Percentiles rank a stretch among this genome's conserved stretches.
phyloP scores from a whole-genome alignment of 2,113 vertebrate genomes.

The Tragelaphus buxtoni region DNA sequence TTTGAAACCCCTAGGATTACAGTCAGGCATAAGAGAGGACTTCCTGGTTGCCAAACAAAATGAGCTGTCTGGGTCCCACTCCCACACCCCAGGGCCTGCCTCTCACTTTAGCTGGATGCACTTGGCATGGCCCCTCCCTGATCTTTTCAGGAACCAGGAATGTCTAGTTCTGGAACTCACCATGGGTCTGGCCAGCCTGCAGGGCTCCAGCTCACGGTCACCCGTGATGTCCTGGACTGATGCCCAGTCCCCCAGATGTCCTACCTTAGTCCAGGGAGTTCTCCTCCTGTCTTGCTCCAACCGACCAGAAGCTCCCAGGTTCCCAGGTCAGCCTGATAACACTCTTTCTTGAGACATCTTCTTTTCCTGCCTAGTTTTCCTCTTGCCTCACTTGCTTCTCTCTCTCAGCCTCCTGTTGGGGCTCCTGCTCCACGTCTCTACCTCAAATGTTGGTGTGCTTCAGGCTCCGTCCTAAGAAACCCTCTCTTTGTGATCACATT shows the following conservation, averaged over 20 bases:
- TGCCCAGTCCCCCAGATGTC: background rate
- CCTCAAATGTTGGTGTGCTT: no score
- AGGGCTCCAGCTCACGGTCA: background rate
- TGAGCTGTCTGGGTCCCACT: background rate
- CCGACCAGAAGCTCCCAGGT: background rate
- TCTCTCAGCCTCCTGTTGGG: background rate
- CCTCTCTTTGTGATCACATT: background rate
- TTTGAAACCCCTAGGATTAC: background rate
- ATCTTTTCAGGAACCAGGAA: background rate
- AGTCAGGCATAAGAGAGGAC: background rate
- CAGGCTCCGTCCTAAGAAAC: no score
- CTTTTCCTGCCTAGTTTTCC: background rate
- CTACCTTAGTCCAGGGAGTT: background rate
- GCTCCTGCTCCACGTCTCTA: background rate
- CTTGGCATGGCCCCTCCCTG: rapidly evolving
- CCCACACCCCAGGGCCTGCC: background rate
- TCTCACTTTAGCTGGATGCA: background rate
- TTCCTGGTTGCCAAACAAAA: background rate
- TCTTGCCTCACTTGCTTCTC: background rate
- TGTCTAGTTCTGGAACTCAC: background rate
- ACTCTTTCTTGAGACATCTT: no score
- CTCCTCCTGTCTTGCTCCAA: background rate
- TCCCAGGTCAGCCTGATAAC: background rate
- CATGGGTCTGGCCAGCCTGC: background rate
- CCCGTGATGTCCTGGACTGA: no score